These are phyloP conservation scores for Rhagium mordax DNA, from an alignment of 2,888 invertebrate genomes.

Conservation along the genomic window DNA sequence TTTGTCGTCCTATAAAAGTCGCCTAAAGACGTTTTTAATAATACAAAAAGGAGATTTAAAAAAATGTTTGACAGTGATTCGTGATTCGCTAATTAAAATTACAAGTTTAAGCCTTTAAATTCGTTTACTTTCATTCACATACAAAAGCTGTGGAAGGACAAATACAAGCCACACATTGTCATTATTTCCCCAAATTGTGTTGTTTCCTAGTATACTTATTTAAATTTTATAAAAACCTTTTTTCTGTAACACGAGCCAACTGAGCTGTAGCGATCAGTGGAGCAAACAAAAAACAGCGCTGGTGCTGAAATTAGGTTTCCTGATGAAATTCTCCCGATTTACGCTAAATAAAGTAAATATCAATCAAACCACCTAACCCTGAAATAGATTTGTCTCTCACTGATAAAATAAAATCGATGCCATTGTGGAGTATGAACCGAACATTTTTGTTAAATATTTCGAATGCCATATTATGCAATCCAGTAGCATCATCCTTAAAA, in stretches of 20 bases:
- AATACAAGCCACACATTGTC: background rate
- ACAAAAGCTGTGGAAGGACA: background rate
- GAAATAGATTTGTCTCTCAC: background rate
- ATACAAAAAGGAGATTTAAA: no score
- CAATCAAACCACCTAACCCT: background rate
- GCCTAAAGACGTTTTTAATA: no score
- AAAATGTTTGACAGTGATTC: no score
- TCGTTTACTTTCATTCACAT: background rate
- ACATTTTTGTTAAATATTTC: no score
- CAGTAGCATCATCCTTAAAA: no score
- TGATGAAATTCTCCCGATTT: background rate
- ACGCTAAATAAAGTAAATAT: background rate
- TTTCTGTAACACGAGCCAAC: background rate
- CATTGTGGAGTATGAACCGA: background rate
- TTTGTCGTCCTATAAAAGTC: no score
- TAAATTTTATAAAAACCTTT: background rate
- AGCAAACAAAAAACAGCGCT: background rate
- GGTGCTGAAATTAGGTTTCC: background rate
- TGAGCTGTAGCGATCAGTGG: background rate
- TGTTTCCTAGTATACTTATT: background rate
- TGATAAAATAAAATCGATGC: background rate
- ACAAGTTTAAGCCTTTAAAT: background rate
- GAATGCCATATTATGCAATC: no score
- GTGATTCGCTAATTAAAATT: no score
- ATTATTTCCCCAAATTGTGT: background rate